Evolutionary conservation across 2,888 invertebrate species (phyloP), one percentile per base, ranked within the genome.

Genomic region (Protophormia terraenovae): DNA sequence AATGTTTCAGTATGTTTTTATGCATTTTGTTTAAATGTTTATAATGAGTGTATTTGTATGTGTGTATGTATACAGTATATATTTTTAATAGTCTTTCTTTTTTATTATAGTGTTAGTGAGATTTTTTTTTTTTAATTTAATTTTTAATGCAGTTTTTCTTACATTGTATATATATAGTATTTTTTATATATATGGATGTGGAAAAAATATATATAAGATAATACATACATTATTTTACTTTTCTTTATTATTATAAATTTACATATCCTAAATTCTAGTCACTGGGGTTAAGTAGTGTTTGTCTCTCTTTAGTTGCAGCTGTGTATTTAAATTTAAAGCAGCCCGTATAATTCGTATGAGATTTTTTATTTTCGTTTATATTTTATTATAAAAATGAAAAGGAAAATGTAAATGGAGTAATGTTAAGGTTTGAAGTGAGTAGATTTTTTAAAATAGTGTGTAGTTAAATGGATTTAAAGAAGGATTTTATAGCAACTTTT

Each of bases 221-320:
- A 69, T 73, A 66, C 55, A 79, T 66, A 71, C 69, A 77, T 75
- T 82, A 62, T 66, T 77, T 79, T 67, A 75, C 14, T 22, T 69
- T 38, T 78, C 16, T 24, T 64, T 71, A 53, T 71, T 72, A 38
- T 45, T 45, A 62, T 53, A 73, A 69, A 75, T 84, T 84, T 85
- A 82, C 85, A 82, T 85, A 78, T 85, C 73, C 84, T 84, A 85
- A 72, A 80, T 66, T 80, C 80, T 80, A 86, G 72, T 83, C 84
- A 85, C 80, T 83, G 84, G 82, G 66, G 69, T 83, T 86, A 85
- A 85, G 71, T 86, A 78, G 78, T 78, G 62, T 60, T 72, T 78
- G 62, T 81, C 76, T 86, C 83, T 85, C 86, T 87, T 86, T 86
- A 82, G 84, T 86, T 71, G 79, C 86, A 86, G 86, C 86, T 84